A percentile compares a stretch with the other conserved stretches of the same genome.
Evolutionary conservation across 2,888 invertebrate genomes (phyloP).

Genomic region (Diarsia mendica): DNA sequence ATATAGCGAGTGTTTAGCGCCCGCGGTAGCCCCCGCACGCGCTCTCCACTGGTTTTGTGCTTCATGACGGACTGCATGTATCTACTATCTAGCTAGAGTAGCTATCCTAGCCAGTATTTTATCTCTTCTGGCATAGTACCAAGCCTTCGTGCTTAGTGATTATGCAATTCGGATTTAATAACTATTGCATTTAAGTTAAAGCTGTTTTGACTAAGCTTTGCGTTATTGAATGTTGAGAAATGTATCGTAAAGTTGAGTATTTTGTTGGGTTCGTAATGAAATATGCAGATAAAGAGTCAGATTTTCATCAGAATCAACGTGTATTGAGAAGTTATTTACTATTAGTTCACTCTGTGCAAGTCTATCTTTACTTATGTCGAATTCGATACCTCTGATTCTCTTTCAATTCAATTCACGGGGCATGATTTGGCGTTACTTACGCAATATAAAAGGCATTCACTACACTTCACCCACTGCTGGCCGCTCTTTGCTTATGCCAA

Average conservation of each 20-base stretch:
- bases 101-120: constrained; percentile 29
- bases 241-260: constrained; percentile 28
- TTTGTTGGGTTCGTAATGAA: constrained; percentile 5
- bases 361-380: background rate
- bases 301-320: background rate
- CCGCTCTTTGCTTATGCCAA: too few relatives aligned
- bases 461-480: too few relatives aligned
- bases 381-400: too few relatives aligned
- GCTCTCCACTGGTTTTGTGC: too few relatives aligned
- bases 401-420: too few relatives aligned
- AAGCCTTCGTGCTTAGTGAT: constrained; percentile 31
- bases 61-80: constrained; percentile 50
- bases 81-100: constrained; percentile 17
- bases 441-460: background rate
- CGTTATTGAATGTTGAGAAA: constrained; percentile 27
- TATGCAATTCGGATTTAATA: constrained; percentile 46
- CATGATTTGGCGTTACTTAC: background rate
- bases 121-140: constrained; percentile 46
- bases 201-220: constrained; percentile 14
- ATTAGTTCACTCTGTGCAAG: background rate
- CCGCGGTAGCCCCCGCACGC: too few relatives aligned
- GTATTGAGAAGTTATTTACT: background rate
- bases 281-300: background rate
- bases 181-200: constrained; percentile 32
- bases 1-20: too few relatives aligned